Conservation (phyloP, 1,140 invertebrate genomes). For the Triops longicaudatus region DNA sequence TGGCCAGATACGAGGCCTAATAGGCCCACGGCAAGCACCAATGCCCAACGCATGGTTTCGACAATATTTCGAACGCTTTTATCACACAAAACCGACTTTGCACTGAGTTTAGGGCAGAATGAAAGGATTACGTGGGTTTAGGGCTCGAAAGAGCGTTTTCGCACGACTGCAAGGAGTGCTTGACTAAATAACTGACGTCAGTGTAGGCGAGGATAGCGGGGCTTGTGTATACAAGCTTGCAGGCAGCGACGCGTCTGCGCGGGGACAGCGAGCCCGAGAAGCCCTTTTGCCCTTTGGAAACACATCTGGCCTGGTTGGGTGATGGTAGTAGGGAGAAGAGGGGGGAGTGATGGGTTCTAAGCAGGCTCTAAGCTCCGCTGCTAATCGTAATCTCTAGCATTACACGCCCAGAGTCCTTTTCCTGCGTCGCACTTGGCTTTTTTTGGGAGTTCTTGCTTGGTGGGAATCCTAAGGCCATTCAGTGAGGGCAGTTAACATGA, state of each 20-base stretch:
- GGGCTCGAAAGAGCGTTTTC: background rate
- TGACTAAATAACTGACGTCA: constrained; percentile 12
- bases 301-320: background rate
- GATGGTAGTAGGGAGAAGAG: too few relatives aligned
- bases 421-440: background rate
- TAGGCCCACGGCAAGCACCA: constrained; percentile 39
- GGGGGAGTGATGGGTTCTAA: background rate
- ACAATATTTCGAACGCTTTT: background rate
- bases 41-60: background rate
- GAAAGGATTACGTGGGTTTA: background rate
- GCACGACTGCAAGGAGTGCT: constrained; percentile 4
- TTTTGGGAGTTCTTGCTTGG: background rate
- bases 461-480: too few relatives aligned
- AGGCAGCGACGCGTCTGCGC: background rate
- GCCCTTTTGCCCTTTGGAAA: background rate
- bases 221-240: background rate
- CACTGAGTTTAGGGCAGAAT: background rate
- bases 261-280: background rate
- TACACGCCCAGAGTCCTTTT: background rate
- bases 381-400: background rate
- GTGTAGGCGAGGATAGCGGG: background rate
- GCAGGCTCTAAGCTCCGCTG: background rate
- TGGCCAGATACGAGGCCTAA: constrained; percentile 49
- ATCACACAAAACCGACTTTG: background rate
- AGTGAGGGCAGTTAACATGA: too few relatives aligned